phyloP scores from a whole-genome alignment of 2,113 vertebrate species.

The Acinonyx jubatus region DNA sequence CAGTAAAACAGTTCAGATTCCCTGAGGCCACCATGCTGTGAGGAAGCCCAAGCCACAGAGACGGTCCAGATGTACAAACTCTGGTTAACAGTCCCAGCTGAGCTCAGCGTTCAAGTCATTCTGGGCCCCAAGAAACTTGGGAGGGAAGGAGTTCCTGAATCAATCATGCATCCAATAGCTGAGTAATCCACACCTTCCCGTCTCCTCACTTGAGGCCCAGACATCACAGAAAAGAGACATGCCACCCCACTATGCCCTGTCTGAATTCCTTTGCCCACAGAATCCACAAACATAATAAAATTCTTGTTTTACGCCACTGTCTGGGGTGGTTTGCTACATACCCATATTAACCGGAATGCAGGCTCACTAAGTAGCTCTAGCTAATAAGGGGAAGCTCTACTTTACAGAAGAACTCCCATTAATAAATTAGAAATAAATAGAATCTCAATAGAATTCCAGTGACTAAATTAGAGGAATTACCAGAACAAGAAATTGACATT shows the following conservation, averaged over 20 bases:
- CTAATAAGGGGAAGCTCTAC: not conserved
- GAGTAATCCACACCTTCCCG: not conserved
- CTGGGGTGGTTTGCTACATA: not conserved
- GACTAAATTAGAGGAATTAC: not conserved
- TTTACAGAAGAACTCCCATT: not conserved
- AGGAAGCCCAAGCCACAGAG: not conserved
- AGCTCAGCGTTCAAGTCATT: not conserved
- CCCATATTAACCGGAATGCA: not conserved
- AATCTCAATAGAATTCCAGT: not conserved
- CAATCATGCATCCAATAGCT: not conserved
- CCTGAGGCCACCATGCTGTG: not conserved
- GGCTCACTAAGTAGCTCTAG: not conserved
- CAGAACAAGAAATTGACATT: not conserved
- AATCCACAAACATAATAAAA: conserved; percentile 18
- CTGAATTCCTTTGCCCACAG: conserved; percentile 37
- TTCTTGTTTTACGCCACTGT: conserved; percentile 15
- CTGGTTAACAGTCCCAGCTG: not conserved
- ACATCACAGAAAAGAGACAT: conserved; percentile 1
- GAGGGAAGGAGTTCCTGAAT: not conserved
- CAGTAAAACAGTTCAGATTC: not conserved
- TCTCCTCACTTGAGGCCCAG: conserved; percentile 9
- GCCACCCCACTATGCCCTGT: not conserved
- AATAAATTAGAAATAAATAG: not conserved
- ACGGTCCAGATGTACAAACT: not conserved
- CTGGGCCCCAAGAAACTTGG: not conserved